Conservation (phyloP, 92 coral and sea anemone species). For the Epizoanthus scotinus region DNA sequence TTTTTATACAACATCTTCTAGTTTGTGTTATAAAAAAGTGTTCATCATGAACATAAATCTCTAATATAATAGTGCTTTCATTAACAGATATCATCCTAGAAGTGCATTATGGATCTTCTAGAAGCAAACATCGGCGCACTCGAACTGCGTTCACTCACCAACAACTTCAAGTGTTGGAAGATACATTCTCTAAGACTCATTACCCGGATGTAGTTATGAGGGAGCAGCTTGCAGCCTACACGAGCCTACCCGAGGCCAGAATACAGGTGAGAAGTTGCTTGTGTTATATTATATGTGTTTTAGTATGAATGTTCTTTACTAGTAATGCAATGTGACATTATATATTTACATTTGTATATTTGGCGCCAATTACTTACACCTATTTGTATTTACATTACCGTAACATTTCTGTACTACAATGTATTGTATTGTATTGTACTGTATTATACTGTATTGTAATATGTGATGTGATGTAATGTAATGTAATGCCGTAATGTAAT, state of each 20-base stretch:
- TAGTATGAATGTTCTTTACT: too few relatives aligned
- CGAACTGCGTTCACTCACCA: constrained; percentile 96
- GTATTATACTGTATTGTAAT: background rate
- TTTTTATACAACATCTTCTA: too few relatives aligned
- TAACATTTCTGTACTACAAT: background rate
- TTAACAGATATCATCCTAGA: constrained; percentile 89
- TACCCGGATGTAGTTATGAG: constrained; percentile 99
- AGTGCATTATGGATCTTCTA: constrained; percentile 83
- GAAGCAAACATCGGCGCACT: constrained; percentile 87
- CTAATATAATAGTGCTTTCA: too few relatives aligned
- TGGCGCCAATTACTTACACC: too few relatives aligned
- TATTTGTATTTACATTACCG: too few relatives aligned
- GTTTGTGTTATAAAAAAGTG: too few relatives aligned
- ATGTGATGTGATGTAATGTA: background rate
- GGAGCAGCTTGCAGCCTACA: constrained; percentile 92
- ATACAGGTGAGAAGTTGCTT: constrained; percentile 67
- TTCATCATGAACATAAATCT: too few relatives aligned
- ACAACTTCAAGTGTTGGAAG: constrained; percentile 88
- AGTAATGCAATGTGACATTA: too few relatives aligned
- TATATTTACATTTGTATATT: too few relatives aligned
- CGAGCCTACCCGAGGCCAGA: constrained; percentile 91
- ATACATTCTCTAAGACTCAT: constrained; percentile 93
- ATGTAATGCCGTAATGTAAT: background rate
- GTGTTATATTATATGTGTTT: too few relatives aligned
- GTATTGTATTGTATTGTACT: background rate